Evolutionary conservation across 2,888 invertebrate species (phyloP).

Genomic region (Polydrusus pterygomalis): DNA sequence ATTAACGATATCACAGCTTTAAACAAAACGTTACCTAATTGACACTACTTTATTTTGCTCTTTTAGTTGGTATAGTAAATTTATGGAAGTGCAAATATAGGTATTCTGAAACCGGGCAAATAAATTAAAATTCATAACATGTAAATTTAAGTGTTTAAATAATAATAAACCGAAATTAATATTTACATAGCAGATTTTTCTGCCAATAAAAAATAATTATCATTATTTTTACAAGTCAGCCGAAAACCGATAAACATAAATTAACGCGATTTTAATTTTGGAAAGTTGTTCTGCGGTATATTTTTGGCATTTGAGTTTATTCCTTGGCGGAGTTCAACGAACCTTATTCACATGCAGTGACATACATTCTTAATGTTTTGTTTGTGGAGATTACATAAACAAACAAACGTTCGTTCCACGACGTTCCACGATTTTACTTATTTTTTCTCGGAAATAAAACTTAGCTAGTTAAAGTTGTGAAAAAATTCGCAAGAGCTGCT

Average conservation of each 20-base stretch:
- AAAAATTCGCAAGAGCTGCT: too few species aligned
- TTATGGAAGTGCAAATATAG: constrained; percentile 6
- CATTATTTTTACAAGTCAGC: constrained; percentile 37
- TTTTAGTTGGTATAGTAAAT: background rate
- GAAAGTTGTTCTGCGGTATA: constrained; percentile 53
- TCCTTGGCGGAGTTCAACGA: constrained; percentile 51
- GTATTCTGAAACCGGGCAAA: background rate
- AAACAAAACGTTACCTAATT: constrained; percentile 7
- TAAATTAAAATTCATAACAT: constrained; percentile 22
- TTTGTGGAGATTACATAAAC: constrained; percentile 50
- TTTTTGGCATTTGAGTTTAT: constrained; percentile 54
- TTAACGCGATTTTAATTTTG: constrained; percentile 55
- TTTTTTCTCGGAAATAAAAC: constrained; percentile 38
- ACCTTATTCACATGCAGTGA: constrained; percentile 50
- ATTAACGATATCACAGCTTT: background rate
- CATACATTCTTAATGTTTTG: constrained; percentile 54
- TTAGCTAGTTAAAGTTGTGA: too few species aligned
- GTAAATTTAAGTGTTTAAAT: constrained; percentile 35
- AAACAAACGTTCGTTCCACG: constrained; percentile 47
- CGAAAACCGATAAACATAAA: constrained; percentile 51
- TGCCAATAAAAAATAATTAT: constrained; percentile 36
- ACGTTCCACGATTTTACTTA: constrained; percentile 39
- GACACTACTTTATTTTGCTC: background rate
- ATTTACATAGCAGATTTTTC: constrained; percentile 26
- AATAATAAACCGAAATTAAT: constrained; percentile 32